Percentiles rank a stretch among this genome's conserved stretches.
phyloP scores from a whole-genome alignment of 2,888 invertebrate genomes.

The Ferdinandea cuprea region DNA sequence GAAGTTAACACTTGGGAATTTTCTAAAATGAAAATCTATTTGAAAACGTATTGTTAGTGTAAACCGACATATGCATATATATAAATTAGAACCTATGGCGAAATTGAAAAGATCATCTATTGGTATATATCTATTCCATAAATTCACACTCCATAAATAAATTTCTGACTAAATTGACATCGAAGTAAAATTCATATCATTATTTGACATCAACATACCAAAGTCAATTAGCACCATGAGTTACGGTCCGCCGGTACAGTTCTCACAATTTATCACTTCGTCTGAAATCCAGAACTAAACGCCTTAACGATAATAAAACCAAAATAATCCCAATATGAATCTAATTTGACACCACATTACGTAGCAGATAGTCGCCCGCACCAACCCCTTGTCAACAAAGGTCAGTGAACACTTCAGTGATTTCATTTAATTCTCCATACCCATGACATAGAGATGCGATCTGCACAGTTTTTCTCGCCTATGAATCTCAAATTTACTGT shows the following conservation, averaged over 20 bases:
- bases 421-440: conserved; percentile 62
- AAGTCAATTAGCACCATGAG: conserved; percentile 67
- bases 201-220: conserved; percentile 56
- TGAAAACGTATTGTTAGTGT: too few species aligned
- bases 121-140: too few species aligned
- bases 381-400: conserved; percentile 5
- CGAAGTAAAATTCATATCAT: conserved; percentile 48
- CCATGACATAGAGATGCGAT: conserved; percentile 51
- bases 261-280: conserved; percentile 49
- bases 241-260: conserved; percentile 38
- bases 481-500: conserved; percentile 70
- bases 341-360: conserved; percentile 70
- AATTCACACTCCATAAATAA: too few species aligned
- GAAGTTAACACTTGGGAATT: too few species aligned
- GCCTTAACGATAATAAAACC: conserved; percentile 40
- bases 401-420: conserved; percentile 57
- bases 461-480: conserved; percentile 51
- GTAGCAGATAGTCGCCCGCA: conserved; percentile 37
- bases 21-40: too few species aligned
- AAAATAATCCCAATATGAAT: conserved; percentile 60
- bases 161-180: not conserved
- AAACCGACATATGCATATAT: too few species aligned
- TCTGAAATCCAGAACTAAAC: conserved; percentile 33
- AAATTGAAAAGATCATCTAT: too few species aligned
- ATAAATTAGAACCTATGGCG: too few species aligned